Evolutionary conservation across 2,113 vertebrate species (phyloP).

Genomic region (Girardinichthys multiradiatus): DNA sequence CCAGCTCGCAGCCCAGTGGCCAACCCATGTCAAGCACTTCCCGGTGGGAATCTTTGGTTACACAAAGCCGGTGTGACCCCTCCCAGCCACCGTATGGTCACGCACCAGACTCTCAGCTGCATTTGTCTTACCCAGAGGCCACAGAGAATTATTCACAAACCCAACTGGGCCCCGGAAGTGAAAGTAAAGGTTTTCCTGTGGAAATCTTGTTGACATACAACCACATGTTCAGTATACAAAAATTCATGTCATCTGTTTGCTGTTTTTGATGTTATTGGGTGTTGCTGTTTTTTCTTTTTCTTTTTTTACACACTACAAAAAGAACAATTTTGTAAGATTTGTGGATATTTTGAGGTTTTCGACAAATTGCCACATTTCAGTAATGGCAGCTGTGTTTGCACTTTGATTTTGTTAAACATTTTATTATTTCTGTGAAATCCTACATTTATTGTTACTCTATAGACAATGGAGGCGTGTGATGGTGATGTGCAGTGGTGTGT

Average conservation of each 20-base stretch:
- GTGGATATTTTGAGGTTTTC: constrained; percentile 65
- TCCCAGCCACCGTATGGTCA: constrained; percentile 2
- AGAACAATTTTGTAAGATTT: constrained; percentile 78
- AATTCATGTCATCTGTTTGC: constrained; percentile 63
- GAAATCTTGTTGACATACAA: constrained; percentile 73
- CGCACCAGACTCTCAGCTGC: constrained; percentile 58
- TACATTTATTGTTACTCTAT: constrained; percentile 75
- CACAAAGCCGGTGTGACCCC: constrained; percentile 80
- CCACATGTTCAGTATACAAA: constrained; percentile 57
- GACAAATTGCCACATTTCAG: constrained; percentile 76
- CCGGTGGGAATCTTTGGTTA: constrained; percentile 90
- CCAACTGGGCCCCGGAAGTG: constrained; percentile 19
- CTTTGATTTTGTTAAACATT: constrained; percentile 79
- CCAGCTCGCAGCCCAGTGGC: constrained; percentile 92
- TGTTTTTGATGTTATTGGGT: constrained; percentile 73
- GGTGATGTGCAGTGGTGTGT: constrained; percentile 70
- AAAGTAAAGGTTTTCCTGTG: constrained; percentile 79
- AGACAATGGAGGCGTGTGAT: constrained; percentile 69
- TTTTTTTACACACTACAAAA: constrained; percentile 75
- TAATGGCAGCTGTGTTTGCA: constrained; percentile 81
- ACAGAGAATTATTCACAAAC: constrained; percentile 42
- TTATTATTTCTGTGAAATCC: constrained; percentile 86
- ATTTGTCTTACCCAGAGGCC: constrained; percentile 55
- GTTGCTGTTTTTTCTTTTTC: constrained; percentile 42
- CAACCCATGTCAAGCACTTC: constrained; percentile 90